Evolutionary conservation across 2,888 invertebrate species (phyloP).

Genomic region (Dexiosoma caninum): DNA sequence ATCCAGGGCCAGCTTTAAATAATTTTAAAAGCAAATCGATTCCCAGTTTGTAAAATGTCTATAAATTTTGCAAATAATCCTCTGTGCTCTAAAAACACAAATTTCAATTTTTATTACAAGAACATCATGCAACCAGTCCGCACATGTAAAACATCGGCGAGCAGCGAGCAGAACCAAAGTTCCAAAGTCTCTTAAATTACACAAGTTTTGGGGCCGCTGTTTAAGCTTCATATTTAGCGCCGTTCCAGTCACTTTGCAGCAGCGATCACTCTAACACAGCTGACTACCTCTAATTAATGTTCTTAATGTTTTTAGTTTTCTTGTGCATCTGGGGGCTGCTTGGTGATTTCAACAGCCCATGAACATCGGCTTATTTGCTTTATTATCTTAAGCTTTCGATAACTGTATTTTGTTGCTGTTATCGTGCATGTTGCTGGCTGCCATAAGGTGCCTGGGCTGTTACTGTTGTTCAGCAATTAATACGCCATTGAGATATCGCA

Average conservation of each 20-base stretch:
- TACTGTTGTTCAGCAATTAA: slow-evolving; percentile 54
- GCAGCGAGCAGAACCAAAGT: neutral
- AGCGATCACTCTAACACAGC: neutral
- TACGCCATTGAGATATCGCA: slow-evolving; percentile 53
- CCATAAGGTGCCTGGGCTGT: neutral
- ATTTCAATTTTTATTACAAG: slow-evolving; percentile 62
- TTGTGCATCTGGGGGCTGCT: neutral
- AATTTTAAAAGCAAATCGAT: neutral
- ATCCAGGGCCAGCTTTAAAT: slow-evolving; percentile 1
- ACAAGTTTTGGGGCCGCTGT: neutral
- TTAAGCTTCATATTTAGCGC: neutral
- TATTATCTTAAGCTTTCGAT: slow-evolving; percentile 50
- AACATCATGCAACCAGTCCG: slow-evolving; percentile 31
- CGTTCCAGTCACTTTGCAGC: neutral
- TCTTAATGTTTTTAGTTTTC: neutral
- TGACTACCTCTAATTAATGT: neutral
- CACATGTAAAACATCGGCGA: neutral
- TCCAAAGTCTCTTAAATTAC: neutral
- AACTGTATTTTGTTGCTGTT: slow-evolving; percentile 51
- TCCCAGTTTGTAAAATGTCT: slow-evolving; percentile 33
- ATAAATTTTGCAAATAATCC: slow-evolving; percentile 62
- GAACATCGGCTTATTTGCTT: slow-evolving; percentile 4
- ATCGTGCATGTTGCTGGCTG: slow-evolving; percentile 38
- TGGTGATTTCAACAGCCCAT: neutral
- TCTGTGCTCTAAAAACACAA: slow-evolving; percentile 58